phyloP scores from a whole-genome alignment of 2,888 invertebrate genomes.

The Plebejus melissa region DNA sequence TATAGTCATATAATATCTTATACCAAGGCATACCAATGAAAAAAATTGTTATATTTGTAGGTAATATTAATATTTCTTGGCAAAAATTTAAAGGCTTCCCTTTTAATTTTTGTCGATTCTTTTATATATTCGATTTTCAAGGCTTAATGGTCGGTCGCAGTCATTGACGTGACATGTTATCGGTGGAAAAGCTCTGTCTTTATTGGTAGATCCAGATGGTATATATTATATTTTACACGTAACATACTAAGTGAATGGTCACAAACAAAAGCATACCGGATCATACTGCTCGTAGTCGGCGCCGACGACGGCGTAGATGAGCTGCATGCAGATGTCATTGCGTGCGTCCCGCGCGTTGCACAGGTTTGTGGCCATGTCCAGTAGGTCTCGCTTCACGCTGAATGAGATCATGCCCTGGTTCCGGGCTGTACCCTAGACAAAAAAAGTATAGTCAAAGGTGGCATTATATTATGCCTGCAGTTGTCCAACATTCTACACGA shows the following conservation, averaged over 20 bases:
- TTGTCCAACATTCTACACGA: not conserved
- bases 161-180: too few species aligned
- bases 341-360: conserved; percentile 49
- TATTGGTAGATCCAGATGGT: too few species aligned
- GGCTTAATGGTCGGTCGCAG: too few species aligned
- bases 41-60: not conserved
- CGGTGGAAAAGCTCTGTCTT: too few species aligned
- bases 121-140: too few species aligned
- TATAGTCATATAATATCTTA: not conserved
- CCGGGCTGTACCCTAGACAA: conserved; percentile 47
- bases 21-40: not conserved
- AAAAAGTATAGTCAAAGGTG: too few species aligned
- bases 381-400: conserved; percentile 42
- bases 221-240: too few species aligned
- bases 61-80: too few species aligned
- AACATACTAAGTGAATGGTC: too few species aligned
- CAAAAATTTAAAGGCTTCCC: too few species aligned
- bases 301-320: conserved; percentile 56
- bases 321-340: conserved; percentile 55
- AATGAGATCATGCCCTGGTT: conserved; percentile 50
- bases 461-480: not conserved
- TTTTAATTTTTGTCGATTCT: too few species aligned
- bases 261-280: conserved; percentile 44
- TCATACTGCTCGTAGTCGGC: conserved; percentile 67
- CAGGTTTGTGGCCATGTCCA: conserved; percentile 47